A percentile compares a stretch with the other conserved stretches of the same genome.
These are phyloP conservation scores for Halictus rubicundus DNA, from an alignment of 1,140 invertebrate genomes.

Conservation along the genomic window DNA sequence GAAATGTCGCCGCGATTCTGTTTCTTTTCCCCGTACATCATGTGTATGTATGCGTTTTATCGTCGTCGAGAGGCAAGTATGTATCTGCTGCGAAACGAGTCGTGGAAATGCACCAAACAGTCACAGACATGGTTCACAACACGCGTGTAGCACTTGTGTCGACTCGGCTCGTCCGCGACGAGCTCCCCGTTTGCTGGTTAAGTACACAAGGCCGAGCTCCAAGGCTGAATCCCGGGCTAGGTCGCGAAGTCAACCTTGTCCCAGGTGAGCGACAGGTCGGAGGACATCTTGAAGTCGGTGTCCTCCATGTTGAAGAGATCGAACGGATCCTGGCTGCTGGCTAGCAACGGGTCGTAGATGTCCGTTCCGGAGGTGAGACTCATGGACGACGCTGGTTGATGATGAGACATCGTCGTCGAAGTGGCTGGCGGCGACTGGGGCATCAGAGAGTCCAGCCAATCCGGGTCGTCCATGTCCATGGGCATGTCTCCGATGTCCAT, in stretches of 20 bases:
- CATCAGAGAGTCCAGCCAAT: constrained; percentile 88
- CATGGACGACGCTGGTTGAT: constrained; percentile 63
- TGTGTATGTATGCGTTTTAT: background rate
- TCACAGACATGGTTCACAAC: constrained; percentile 22
- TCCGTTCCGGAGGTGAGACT: constrained; percentile 75
- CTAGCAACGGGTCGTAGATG: constrained; percentile 84
- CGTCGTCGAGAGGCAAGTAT: constrained; percentile 18
- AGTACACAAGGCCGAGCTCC: constrained; percentile 69
- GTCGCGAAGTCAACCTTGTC: constrained; percentile 85
- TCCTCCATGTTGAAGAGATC: constrained; percentile 88
- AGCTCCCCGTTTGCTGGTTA: constrained; percentile 53
- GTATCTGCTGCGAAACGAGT: constrained; percentile 27
- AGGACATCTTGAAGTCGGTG: constrained; percentile 83
- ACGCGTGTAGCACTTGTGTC: constrained; percentile 12
- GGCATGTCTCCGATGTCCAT: constrained; percentile 80
- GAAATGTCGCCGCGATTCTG: too few relatives aligned
- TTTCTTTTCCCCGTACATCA: too few relatives aligned
- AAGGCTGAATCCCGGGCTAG: constrained; percentile 73
- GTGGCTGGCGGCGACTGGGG: constrained; percentile 71
- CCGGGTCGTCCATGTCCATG: constrained; percentile 87
- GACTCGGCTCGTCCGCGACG: constrained; percentile 3
- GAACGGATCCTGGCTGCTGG: constrained; percentile 84
- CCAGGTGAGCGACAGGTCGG: constrained; percentile 82
- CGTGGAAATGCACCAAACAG: constrained; percentile 46
- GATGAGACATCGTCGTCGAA: constrained; percentile 64